These are phyloP conservation scores for Larimichthys crocea DNA, from an alignment of 2,113 vertebrate species.

Conservation along the genomic window DNA sequence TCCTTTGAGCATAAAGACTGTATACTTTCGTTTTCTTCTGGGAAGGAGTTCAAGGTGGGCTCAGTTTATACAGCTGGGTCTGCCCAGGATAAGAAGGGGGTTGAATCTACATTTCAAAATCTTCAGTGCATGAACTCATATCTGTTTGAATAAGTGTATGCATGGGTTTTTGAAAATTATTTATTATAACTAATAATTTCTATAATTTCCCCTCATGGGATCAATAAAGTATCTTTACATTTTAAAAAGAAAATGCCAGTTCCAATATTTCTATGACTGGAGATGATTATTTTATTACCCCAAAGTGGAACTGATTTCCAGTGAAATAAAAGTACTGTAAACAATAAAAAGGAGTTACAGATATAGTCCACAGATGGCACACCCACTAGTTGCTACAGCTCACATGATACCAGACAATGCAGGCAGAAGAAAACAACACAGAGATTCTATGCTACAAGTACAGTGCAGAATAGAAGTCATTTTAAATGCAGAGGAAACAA, in stretches of 20 bases:
- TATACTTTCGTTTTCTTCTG: constrained; percentile 19
- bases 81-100: not conserved
- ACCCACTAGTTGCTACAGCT: not conserved
- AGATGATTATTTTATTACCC: not conserved
- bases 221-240: no score
- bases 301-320: not conserved
- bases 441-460: not conserved
- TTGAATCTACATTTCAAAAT: constrained; percentile 5
- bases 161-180: not conserved
- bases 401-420: not conserved
- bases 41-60: constrained; percentile 13
- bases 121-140: not conserved
- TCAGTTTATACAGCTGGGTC: constrained; percentile 8
- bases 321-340: no score
- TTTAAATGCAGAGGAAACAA: not conserved
- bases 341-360: not conserved
- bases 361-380: not conserved
- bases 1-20: not conserved
- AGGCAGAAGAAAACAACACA: not conserved
- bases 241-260: not conserved
- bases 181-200: not conserved
- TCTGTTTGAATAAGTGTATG: constrained; percentile 10
- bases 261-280: not conserved
- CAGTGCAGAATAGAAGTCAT: not conserved
- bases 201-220: no score